Base-by-base conservation (phyloP, 2,113 vertebrate species). In the Hipposideros armiger region DNA sequence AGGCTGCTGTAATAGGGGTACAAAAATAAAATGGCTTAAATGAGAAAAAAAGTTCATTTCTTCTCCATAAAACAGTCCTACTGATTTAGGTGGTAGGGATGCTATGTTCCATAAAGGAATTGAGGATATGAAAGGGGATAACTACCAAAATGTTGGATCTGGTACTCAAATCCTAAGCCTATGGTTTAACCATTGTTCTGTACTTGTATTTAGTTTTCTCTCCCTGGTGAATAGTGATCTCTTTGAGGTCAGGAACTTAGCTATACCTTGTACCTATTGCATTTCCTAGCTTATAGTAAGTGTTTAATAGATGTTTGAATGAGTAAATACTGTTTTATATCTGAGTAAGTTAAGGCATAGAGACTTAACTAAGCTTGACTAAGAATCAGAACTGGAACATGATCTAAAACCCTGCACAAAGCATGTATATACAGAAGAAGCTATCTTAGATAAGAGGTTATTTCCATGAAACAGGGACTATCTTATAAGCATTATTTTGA, bases 281-380 rank as follows among this genome's bases (percentile, higher is more conserved):
- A 60, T 74, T 92, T 90, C 47, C 15, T 30, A 58, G 2, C 9
- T 42, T 58, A 30, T 77, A 85, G 56, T 92, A 58, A 45, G 24
- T 93, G 19, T 86, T 93, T 42, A 69, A 4, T 76, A 81, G 80
- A 67, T 76, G 15, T 89, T 85, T 81, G 56, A 81, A 24, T 93
- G 60, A 82, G 60, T 83, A 3, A 67, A 66, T 88, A 80, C 9
- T 90, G 3, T 58, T 90, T 87, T 87, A 82, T 82, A 69, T 87
- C 30, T 91, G 70, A 91, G 14, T 56, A 78, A 66, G 17, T 40
- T 91, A 83, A 60, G 40, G n/a, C n/a, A 47, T 26, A n/a, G 28
- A 84, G 66, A 80, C 13, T 58, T 85, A 78, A 69, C 30, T 36
- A 87, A 45, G 87, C 42, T 85, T 87, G 74, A 56, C 24, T 77